Percentiles rank a stretch among this genome's conserved stretches.
Evolutionary conservation across 1,140 invertebrate species (phyloP).

Genomic region (Homarus americanus): DNA sequence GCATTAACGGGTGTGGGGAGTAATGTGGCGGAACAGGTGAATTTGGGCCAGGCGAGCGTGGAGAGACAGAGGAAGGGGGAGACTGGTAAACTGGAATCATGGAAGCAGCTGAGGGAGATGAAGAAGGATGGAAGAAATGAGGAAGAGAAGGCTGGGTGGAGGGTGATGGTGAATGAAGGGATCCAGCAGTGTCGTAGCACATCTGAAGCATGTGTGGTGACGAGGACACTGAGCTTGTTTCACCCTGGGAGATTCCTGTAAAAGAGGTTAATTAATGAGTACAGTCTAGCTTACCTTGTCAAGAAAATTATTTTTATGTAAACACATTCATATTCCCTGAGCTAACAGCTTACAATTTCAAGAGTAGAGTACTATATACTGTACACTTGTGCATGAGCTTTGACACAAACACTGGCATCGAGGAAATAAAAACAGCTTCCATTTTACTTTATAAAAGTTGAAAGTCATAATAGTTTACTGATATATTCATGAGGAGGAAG

Average conservation of each 20-base stretch:
- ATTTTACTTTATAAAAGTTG: no score
- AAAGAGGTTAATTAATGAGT: no score
- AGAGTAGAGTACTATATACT: no score
- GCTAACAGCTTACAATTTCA: no score
- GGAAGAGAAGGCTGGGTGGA: conserved; percentile 62
- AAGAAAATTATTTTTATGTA: no score
- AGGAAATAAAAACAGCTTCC: no score
- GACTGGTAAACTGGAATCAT: conserved; percentile 4
- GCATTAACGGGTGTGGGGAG: background rate
- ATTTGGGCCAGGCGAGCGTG: background rate
- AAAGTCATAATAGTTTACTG: no score
- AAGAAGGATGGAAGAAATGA: conserved; percentile 26
- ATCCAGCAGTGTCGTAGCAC: conserved; percentile 59
- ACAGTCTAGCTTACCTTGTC: no score
- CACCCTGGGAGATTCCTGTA: conserved; percentile 52
- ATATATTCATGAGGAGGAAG: no score
- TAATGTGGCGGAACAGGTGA: conserved; percentile 19
- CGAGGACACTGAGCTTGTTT: conserved; percentile 40
- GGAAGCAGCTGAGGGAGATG: conserved; percentile 50
- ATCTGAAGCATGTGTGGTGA: conserved; percentile 52
- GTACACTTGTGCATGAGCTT: no score
- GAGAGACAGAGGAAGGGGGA: conserved; percentile 41
- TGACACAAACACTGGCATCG: no score
- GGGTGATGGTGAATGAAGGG: conserved; percentile 23
- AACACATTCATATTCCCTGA: no score